A percentile compares a stretch with the other conserved stretches of the same genome.
These are phyloP conservation scores for Operophtera brumata DNA, from an alignment of 2,888 invertebrate genomes.

Conservation along the genomic window DNA sequence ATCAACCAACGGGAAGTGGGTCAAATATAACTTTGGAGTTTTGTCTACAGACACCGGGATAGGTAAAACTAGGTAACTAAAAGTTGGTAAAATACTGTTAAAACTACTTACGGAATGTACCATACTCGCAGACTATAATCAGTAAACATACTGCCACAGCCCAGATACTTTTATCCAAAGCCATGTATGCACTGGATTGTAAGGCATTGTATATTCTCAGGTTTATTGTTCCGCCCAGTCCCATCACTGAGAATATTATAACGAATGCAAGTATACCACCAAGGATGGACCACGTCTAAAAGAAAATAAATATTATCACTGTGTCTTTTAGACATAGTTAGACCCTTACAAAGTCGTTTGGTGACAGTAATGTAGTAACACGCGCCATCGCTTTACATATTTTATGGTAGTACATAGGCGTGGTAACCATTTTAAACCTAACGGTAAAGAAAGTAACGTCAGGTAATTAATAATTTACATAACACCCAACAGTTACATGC, in stretches of 20 bases:
- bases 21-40: too few species aligned
- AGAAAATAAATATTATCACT: conserved; percentile 17
- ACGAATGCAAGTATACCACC: neutral
- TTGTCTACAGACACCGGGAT: too few species aligned
- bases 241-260: neutral
- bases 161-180: conserved; percentile 2
- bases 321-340: too few species aligned
- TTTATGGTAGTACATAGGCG: conserved; percentile 16
- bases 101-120: conserved; percentile 19
- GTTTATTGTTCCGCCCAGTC: neutral
- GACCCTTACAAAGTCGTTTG: too few species aligned
- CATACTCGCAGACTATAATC: conserved; percentile 14
- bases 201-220: neutral
- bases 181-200: neutral
- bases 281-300: neutral
- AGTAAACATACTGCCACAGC: neutral
- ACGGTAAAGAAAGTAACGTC: neutral
- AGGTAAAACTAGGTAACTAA: too few species aligned
- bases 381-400: too few species aligned
- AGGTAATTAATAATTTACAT: neutral
- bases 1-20: too few species aligned
- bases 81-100: neutral
- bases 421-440: neutral
- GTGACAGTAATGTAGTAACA: too few species aligned
- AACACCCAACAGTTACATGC: too few species aligned